Evolutionary conservation across 1,140 invertebrate genomes (phyloP), one percentile per base, ranked within the genome.

Genomic region (Ceratitis capitata): DNA sequence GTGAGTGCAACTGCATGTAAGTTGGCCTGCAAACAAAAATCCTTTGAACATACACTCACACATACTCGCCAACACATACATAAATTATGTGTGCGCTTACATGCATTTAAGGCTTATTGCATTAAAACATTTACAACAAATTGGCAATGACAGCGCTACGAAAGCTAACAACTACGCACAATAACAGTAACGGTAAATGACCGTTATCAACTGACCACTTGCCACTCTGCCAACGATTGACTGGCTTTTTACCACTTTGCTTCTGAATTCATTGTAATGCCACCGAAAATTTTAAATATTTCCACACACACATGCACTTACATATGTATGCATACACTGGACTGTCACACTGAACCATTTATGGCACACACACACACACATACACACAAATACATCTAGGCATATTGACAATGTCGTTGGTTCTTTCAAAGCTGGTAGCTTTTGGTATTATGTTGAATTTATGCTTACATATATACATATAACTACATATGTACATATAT

Each of bases 91-190:
- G n/a, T n/a, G 29, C 45, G n/a, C 69, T 78, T 78, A 47, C 69
- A 78, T 78, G 69, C 69, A 78, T 78, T 78, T 78, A 78, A 78
- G 45, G 69, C 69, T 78, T 78, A 78, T 78, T 78, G 39, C 69
- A 78, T 78, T 78, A 78, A 78, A 78, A 78, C 69, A 32, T 78
- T 78, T 78, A 78, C 69, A 78, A 45, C 69, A 42, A 78, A 78
- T 78, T 78, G 69, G 69, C 69, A 78, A 45, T 23, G 69, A 78
- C 69, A 78, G 69, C 35, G 14, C 39, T n/a, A n/a, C n/a, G n/a
- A n/a, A n/a, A 45, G n/a, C 39, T n/a, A 45, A 45, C 69, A 45
- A 64, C 58, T 29, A 64, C n/a, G n/a, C n/a, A n/a, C 10, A 19
- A 56, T n/a, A 58, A 26, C n/a, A 26, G 23, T n/a, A 58, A 26